phyloP scores from a whole-genome alignment of 2,797 vertebrate species.

The Malacoraja senta region DNA sequence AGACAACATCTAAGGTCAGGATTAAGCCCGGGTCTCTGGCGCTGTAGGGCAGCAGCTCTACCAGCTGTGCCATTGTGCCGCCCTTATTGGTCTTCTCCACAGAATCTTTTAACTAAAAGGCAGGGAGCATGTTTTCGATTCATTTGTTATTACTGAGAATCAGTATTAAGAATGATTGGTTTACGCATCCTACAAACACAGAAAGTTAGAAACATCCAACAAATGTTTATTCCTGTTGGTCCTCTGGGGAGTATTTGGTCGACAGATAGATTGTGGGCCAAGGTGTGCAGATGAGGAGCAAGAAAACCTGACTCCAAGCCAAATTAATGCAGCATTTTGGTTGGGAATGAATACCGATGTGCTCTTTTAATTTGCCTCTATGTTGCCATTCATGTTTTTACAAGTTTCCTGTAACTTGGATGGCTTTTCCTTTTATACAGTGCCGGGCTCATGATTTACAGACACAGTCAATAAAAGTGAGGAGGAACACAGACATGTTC shows the following conservation, averaged over 20 bases:
- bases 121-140: background rate
- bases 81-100: background rate
- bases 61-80: too few species aligned
- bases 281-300: background rate
- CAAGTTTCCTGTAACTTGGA: conserved; percentile 24
- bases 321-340: background rate
- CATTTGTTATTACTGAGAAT: background rate
- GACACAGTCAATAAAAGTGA: background rate
- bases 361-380: background rate
- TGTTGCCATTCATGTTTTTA: conserved; percentile 12
- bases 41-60: too few species aligned
- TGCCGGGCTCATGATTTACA: background rate
- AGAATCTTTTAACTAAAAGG: background rate
- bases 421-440: background rate
- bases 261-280: background rate
- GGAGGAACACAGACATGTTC: background rate
- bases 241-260: background rate
- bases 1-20: too few species aligned
- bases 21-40: too few species aligned
- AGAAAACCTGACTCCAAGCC: background rate
- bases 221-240: background rate
- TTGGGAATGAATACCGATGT: conserved; percentile 9
- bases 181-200: background rate
- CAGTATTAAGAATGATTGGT: background rate
- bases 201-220: background rate